phyloP scores from a whole-genome alignment of 2,113 vertebrate species.

The Axis porcinus region DNA sequence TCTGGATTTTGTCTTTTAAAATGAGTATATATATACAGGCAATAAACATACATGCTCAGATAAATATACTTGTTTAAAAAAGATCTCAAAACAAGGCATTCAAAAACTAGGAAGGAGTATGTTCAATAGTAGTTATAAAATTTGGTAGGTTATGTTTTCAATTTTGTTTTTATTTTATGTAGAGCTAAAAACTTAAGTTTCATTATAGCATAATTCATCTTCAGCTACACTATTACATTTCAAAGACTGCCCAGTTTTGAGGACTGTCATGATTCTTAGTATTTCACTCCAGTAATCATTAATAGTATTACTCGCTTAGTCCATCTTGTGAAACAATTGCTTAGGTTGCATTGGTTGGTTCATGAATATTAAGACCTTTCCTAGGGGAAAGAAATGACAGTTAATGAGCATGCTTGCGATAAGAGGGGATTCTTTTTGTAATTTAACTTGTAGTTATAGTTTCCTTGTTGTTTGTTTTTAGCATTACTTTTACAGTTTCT shows the following conservation, averaged over 20 bases:
- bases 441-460: conserved; percentile 74
- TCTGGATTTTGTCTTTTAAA: conserved; percentile 83
- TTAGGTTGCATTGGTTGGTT: conserved; percentile 71
- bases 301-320: conserved; percentile 75
- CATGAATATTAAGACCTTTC: conserved; percentile 63
- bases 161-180: conserved; percentile 72
- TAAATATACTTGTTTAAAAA: conserved; percentile 75
- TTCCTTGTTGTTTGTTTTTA: conserved; percentile 76
- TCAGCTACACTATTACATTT: conserved; percentile 78
- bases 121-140: conserved; percentile 81
- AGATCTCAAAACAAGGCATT: conserved; percentile 76
- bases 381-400: conserved; percentile 68
- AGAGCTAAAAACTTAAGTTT: conserved; percentile 77
- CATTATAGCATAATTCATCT: conserved; percentile 78
- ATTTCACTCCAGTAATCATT: conserved; percentile 78
- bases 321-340: conserved; percentile 65
- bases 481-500: conserved; percentile 77
- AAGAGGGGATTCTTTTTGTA: conserved; percentile 66
- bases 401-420: conserved; percentile 72
- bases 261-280: conserved; percentile 73
- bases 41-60: conserved; percentile 76
- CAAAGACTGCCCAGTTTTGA: conserved; percentile 75
- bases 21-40: conserved; percentile 66
- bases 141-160: conserved; percentile 63
- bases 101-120: conserved; percentile 73